Evolutionary conservation across 2,113 vertebrate genomes (phyloP).

Genomic region (Gopherus evgoodei): DNA sequence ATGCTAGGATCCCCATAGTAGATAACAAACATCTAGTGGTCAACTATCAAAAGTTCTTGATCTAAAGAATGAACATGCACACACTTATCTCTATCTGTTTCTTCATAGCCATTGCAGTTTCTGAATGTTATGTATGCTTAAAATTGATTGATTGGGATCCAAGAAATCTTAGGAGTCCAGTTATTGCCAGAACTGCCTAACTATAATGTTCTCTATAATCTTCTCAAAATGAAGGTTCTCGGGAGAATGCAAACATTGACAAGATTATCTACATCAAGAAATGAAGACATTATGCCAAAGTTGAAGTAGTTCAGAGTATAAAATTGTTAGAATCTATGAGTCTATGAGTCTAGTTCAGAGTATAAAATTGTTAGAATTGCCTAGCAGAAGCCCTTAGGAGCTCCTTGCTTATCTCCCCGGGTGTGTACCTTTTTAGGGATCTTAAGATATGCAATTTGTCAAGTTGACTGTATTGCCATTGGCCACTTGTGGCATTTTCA

Average conservation of each 20-base stretch:
- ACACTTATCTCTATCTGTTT: no score
- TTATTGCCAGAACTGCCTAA: neutral
- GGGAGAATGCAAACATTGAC: neutral
- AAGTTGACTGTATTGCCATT: neutral
- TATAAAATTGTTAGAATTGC: neutral
- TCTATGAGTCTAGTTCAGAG: no score
- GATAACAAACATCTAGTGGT: no score
- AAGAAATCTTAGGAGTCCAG: neutral
- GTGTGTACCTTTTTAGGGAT: neutral
- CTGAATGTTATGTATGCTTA: neutral
- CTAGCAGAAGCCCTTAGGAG: neutral
- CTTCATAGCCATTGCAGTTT: neutral
- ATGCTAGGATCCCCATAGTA: no score
- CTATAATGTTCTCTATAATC: neutral
- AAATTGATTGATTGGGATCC: accelerated
- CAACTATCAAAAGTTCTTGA: no score
- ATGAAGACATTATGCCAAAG: neutral
- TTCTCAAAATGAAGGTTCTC: neutral
- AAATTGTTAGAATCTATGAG: neutral
- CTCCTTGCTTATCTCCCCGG: accelerated
- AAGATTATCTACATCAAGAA: neutral
- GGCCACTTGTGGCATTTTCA: neutral
- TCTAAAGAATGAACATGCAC: no score
- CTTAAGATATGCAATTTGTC: accelerated
- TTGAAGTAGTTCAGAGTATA: neutral